phyloP scores from a whole-genome alignment of 2,888 invertebrate species.

The Leptinotarsa peninsularis region DNA sequence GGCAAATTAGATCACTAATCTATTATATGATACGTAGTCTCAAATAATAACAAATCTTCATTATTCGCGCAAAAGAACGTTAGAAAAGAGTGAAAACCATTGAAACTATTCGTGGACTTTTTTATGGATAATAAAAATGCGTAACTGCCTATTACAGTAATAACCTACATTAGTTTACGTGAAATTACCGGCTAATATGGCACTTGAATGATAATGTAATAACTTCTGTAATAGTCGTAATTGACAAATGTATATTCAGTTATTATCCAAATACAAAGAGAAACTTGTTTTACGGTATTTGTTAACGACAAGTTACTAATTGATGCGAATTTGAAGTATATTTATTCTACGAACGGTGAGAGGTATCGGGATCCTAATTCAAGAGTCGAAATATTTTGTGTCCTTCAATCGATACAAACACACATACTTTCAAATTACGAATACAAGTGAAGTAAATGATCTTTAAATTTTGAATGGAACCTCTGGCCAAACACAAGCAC shows the following conservation, averaged over 20 bases:
- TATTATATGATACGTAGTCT: too few relatives aligned
- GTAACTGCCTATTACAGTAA: conserved; percentile 13
- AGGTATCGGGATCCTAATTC: neutral
- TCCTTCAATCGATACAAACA: neutral
- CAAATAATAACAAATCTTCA: neutral
- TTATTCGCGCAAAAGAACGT: neutral
- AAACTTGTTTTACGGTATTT: conserved; percentile 16
- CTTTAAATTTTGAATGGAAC: too few relatives aligned
- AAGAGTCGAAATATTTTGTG: neutral
- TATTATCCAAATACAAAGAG: conserved; percentile 22
- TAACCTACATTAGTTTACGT: conserved; percentile 22
- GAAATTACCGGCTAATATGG: conserved; percentile 18
- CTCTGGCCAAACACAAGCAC: too few relatives aligned
- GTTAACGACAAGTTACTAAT: conserved; percentile 10
- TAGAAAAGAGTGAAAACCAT: neutral
- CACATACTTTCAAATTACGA: too few relatives aligned
- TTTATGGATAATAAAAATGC: conserved; percentile 14
- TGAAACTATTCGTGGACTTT: conserved; percentile 1
- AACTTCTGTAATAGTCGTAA: conserved; percentile 22
- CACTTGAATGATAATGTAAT: conserved; percentile 13
- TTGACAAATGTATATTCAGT: conserved; percentile 18
- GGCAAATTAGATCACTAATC: too few relatives aligned
- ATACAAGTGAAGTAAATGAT: too few relatives aligned
- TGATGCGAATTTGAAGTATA: conserved; percentile 12
- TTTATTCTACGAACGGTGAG: neutral